Conservation (phyloP, 2,888 invertebrate species). For the Drosophila birchii region DNA sequence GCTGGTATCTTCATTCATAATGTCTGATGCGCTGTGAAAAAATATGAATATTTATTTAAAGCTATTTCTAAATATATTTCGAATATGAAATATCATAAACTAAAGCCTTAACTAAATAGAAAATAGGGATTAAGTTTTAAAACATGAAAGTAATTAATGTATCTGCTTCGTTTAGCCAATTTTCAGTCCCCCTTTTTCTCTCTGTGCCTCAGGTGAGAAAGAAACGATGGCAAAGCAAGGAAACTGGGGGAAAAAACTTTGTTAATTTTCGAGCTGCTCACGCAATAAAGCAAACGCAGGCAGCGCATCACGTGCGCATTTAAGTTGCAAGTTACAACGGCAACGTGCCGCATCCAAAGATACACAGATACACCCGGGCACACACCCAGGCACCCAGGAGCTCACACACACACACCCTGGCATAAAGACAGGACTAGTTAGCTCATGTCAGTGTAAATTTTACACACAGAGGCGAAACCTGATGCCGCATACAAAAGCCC, state of each 20-base stretch:
- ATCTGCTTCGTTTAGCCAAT: neutral
- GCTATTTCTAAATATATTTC: neutral
- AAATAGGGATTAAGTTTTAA: too few species aligned
- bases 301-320: conserved; percentile 71
- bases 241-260: conserved; percentile 46
- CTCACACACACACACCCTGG: conserved; percentile 26
- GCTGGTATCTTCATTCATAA: conserved; percentile 46
- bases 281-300: conserved; percentile 74
- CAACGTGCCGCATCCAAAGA: conserved; percentile 62
- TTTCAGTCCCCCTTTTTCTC: neutral
- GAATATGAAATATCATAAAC: neutral
- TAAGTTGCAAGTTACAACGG: conserved; percentile 77
- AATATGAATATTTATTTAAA: neutral
- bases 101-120: too few species aligned
- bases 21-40: conserved; percentile 15
- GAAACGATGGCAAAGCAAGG: conserved; percentile 9
- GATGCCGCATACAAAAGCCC: conserved; percentile 74
- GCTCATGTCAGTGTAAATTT: conserved; percentile 79
- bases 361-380: conserved; percentile 36
- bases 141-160: too few species aligned
- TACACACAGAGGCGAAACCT: conserved; percentile 73
- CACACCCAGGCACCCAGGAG: conserved; percentile 21
- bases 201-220: neutral
- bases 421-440: conserved; percentile 66
- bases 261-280: conserved; percentile 71